Evolutionary conservation across 1,140 invertebrate species (phyloP), one percentile per base, ranked within the genome.

Genomic region (Euglossa dilemma): DNA sequence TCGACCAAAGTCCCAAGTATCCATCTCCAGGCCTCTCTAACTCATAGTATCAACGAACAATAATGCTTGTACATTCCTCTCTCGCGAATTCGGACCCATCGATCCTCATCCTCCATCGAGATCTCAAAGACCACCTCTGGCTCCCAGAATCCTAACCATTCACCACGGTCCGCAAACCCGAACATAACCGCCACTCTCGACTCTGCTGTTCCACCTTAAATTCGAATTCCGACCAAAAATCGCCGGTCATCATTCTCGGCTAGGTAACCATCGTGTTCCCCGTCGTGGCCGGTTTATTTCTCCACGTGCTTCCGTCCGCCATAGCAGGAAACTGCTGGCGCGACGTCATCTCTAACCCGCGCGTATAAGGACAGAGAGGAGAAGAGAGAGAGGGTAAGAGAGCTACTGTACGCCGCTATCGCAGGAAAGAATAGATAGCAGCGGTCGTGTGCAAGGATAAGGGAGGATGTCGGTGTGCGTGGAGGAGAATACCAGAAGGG

Each of bases 401-500:
- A 61, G 12, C 8, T 59, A 1, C 47, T 6, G 2, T 23, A 36
- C 18, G 18, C 23, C 43, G 64, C 28, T 66, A 45, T 16, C 52
- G 25, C 20, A 8, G 9, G 18, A 45, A 61, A 71, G 77, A 79
- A 71, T 59, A 45, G 64, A 47, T 45, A 45, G 83, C 54, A n/a
- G 81, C 36, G 16, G 43, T 7, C 11, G 23, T 1, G 6, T 16
- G 8, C 23, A n/a, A 12, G n/a, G 20, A 36, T 8, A 43, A 23
- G 64, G 25, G 43, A 47, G 63, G n/a, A 25, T 20, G 12, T 18
- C n/a, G 14, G 54, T 47, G 67, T 28, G 84, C 69, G 6, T 12
- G 57, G 20, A 77, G 18, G 80, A 61, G 86, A 87, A 83, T 86
- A 78, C 74, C 85, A 85, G 84, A 86, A 89, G 83, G 90, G 90